phyloP scores from a whole-genome alignment of 2,113 vertebrate genomes.

The Bos javanicus region DNA sequence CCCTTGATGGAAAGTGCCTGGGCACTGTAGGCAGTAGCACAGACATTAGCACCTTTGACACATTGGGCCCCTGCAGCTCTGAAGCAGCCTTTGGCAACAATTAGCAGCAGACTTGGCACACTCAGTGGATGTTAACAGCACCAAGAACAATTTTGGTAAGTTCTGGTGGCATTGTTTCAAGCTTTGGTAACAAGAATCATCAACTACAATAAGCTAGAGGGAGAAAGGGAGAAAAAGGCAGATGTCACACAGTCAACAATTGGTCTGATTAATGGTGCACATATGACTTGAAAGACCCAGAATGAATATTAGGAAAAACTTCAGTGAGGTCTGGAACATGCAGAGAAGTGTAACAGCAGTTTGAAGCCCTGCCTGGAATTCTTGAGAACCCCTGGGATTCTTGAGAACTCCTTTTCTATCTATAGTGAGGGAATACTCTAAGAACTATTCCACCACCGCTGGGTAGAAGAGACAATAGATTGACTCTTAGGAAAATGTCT shows the following conservation, averaged over 20 bases:
- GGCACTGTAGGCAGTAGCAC: background rate
- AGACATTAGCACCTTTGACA: background rate
- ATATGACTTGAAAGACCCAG: background rate
- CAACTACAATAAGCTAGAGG: background rate
- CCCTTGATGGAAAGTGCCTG: conserved; percentile 19
- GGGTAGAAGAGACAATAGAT: background rate
- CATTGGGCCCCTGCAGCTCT: background rate
- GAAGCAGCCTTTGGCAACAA: background rate
- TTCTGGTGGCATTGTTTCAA: background rate
- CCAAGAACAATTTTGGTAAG: background rate
- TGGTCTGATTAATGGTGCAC: background rate
- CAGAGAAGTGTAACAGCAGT: background rate
- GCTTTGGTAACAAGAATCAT: background rate
- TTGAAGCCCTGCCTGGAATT: background rate
- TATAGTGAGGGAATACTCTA: background rate
- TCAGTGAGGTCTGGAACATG: background rate
- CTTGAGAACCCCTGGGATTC: background rate
- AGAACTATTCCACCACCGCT: background rate
- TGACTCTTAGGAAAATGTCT: background rate
- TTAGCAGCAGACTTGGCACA: background rate
- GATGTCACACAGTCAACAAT: background rate
- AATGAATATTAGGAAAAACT: background rate
- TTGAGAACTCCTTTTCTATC: background rate
- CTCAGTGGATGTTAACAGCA: background rate
- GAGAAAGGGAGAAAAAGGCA: background rate